Percentiles rank a stretch among this genome's conserved stretches.
phyloP scores from a whole-genome alignment of 2,797 vertebrate species.

The Silurus aristotelis region DNA sequence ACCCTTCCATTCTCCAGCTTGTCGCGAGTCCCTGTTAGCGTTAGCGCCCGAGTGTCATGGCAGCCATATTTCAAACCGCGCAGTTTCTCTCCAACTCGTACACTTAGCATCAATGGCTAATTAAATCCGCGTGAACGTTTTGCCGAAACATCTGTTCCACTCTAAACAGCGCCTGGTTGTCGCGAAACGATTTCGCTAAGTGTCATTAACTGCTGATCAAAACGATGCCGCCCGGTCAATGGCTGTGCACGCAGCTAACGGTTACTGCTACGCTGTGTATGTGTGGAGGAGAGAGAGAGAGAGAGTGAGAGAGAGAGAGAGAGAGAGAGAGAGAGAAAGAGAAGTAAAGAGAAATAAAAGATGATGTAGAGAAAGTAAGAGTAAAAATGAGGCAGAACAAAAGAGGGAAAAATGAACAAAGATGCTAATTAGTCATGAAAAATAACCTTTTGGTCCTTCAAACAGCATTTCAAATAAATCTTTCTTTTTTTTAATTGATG shows the following conservation, averaged over 20 bases:
- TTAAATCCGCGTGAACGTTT: conserved; percentile 71
- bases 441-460: not conserved
- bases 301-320: not conserved
- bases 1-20: not conserved
- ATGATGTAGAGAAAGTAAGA: not conserved
- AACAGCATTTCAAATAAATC: not conserved
- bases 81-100: conserved; percentile 56
- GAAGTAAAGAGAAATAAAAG: not conserved
- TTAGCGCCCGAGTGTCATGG: conserved; percentile 8
- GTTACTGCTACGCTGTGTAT: conserved; percentile 30
- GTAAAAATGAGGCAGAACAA: not conserved
- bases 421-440: conserved; percentile 12
- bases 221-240: conserved; percentile 65
- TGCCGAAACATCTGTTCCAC: conserved; percentile 75
- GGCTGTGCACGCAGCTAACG: conserved; percentile 60
- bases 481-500: not conserved
- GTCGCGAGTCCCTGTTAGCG: conserved; percentile 29
- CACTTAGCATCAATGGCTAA: conserved; percentile 72
- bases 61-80: conserved; percentile 61
- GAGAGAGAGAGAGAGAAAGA: not conserved
- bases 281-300: not conserved
- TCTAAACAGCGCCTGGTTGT: conserved; percentile 69
- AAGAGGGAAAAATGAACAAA: not conserved
- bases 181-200: conserved; percentile 69
- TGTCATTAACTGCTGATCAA: conserved; percentile 74